Evolutionary conservation across 2,797 vertebrate genomes (phyloP), one percentile per base, ranked within the genome.

Genomic region (Fringilla coelebs): DNA sequence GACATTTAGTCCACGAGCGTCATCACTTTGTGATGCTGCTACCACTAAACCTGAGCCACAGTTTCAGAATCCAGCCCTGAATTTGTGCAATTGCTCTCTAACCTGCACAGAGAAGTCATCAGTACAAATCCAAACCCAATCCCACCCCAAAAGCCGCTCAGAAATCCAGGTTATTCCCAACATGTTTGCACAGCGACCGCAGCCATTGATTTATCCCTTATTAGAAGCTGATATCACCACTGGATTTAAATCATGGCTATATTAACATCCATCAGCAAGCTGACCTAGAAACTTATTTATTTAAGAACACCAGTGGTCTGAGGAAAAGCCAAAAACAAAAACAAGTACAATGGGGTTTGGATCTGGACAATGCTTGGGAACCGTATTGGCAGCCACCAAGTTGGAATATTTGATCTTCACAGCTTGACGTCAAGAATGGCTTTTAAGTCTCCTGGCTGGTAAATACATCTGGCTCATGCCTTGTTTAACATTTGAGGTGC

Each of bases 361-460:
- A 97, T 87, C 80, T 92, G 79, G 93, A 96, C 95, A 96, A 97
- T 97, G 91, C 90, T 95, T 96, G 96, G 96, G 97, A 97, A 94
- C 60, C 1, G 4, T 89, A 94, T 51, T 97, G 97, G 97, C 88
- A 96, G 96, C 95, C 93, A 52, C 93, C 94, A 90, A 89, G 91
- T 83, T 79, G 73, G 94, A 90, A 88, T 97, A 97, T 97, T 97
- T 98, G 96, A 97, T 97, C 97, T 98, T 96, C 90, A 80, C 93
- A 76, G 96, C 96, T 97, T 98, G 97, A 98, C 94, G 94, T 98
- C 97, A 98, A 90, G 90, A 94, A 95, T 93, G 96, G 91, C 95
- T 98, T 97, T 97, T 79, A 97, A 97, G 96, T 97, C 95, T 96
- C 95, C 88, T 95, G 71, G 90, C 94, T 96, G 93, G 94, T 93